phyloP scores from a whole-genome alignment of 2,888 invertebrate genomes.

The Drosophila anomelani region DNA sequence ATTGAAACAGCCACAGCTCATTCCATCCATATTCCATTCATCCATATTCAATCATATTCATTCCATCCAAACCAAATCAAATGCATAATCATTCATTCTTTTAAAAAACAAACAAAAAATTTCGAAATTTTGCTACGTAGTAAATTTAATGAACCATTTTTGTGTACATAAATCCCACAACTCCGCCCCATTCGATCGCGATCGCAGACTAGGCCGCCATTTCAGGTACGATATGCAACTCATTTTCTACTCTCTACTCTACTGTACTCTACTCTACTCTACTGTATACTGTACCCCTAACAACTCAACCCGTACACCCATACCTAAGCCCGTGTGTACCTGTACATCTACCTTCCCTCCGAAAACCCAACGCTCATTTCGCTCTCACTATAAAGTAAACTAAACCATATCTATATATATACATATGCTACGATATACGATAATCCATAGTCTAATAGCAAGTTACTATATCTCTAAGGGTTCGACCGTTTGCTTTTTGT shows the following conservation, averaged over 20 bases:
- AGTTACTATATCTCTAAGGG: constrained; percentile 27
- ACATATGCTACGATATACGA: constrained; percentile 26
- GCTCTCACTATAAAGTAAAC: constrained; percentile 36
- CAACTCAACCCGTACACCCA: constrained; percentile 25
- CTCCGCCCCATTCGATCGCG: constrained; percentile 75
- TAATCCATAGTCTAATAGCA: constrained; percentile 31
- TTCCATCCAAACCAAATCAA: constrained; percentile 39
- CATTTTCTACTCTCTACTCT: constrained; percentile 71
- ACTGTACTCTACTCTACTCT: constrained; percentile 53
- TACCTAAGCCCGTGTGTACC: not conserved
- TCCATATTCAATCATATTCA: constrained; percentile 47
- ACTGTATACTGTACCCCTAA: constrained; percentile 38
- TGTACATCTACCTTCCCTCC: not conserved
- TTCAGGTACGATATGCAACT: constrained; percentile 84
- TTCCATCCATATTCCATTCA: constrained; percentile 14
- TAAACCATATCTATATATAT: constrained; percentile 7
- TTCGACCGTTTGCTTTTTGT: constrained; percentile 33
- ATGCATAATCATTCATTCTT: constrained; percentile 52
- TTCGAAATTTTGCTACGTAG: constrained; percentile 77
- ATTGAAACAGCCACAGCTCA: constrained; percentile 10
- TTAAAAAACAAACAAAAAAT: constrained; percentile 53
- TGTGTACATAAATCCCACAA: constrained; percentile 82
- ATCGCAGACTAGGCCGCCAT: constrained; percentile 84
- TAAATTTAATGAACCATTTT: constrained; percentile 79
- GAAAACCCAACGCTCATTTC: constrained; percentile 39